phyloP scores from a whole-genome alignment of 2,888 invertebrate species.

The Corythucha ciliata region DNA sequence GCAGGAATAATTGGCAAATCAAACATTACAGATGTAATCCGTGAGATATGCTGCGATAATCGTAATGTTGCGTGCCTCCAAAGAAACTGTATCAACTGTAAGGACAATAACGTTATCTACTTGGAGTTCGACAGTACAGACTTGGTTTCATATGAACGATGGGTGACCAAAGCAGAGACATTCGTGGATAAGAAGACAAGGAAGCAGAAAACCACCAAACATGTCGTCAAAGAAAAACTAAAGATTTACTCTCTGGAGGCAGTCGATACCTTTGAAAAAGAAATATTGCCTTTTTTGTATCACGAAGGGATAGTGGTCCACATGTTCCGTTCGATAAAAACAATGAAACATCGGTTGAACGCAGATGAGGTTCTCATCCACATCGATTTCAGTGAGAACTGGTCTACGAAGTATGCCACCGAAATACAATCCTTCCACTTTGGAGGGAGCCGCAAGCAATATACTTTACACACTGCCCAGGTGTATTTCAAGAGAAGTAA shows the following conservation, averaged over 20 bases:
- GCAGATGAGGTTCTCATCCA: no score
- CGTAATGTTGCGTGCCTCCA: constrained; percentile 19
- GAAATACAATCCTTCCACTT: no score
- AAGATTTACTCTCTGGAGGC: constrained; percentile 1
- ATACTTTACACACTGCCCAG: constrained; percentile 8
- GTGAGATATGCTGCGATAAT: constrained; percentile 19
- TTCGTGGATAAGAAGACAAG: constrained; percentile 11
- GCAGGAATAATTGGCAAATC: constrained; percentile 11
- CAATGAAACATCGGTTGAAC: no score
- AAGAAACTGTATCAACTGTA: no score
- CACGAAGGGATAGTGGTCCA: constrained; percentile 5
- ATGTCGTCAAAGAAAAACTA: constrained; percentile 18
- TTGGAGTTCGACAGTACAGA: not conserved
- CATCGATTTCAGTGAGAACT: no score
- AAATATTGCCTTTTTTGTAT: not conserved
- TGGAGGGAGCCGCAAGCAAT: constrained; percentile 10
- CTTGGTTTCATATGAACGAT: constrained; percentile 9
- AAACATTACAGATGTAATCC: constrained; percentile 12
- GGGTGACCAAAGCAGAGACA: constrained; percentile 10
- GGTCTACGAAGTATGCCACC: no score
- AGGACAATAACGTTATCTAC: no score
- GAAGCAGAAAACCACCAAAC: constrained; percentile 7
- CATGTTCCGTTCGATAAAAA: constrained; percentile 11
- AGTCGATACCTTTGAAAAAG: constrained; percentile 9
- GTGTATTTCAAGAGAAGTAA: constrained; percentile 6